Conservation (phyloP, 2,888 invertebrate species). For the Cotesia congregata region DNA sequence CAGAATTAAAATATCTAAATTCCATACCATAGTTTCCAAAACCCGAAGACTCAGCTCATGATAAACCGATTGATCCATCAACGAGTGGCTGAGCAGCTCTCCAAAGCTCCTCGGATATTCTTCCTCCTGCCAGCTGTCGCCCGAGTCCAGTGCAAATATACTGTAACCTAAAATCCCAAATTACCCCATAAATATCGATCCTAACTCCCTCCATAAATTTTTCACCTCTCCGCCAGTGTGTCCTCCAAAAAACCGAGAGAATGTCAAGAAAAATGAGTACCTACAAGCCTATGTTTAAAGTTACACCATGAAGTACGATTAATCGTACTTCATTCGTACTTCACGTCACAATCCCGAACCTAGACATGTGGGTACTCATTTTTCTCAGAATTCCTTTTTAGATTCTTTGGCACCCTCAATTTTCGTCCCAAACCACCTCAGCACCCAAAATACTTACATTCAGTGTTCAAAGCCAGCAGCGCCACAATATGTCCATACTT, state of each 20-base stretch:
- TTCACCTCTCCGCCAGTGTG: background rate
- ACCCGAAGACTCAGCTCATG: conserved; percentile 62
- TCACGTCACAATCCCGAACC: background rate
- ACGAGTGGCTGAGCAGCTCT: conserved; percentile 57
- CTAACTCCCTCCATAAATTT: background rate
- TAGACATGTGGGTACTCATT: background rate
- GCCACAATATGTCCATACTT: conserved; percentile 62
- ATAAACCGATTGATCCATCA: conserved; percentile 59
- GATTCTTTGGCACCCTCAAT: no score
- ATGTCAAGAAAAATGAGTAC: background rate
- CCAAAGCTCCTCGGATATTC: conserved; percentile 58
- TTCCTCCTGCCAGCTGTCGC: conserved; percentile 52
- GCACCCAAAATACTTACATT: conserved; percentile 55
- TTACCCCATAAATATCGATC: conserved; percentile 14
- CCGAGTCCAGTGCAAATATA: conserved; percentile 57
- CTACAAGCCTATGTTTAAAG: background rate
- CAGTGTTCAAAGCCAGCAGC: conserved; percentile 63
- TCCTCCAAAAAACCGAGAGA: background rate
- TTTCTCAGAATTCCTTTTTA: no score
- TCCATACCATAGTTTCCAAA: conserved; percentile 62
- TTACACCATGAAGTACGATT: background rate
- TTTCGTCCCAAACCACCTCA: background rate
- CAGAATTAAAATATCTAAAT: conserved; percentile 61
- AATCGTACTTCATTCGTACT: background rate
- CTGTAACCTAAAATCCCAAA: conserved; percentile 57